Base-by-base conservation (phyloP, 2,113 vertebrate genomes). In the Rhynchopsitta pachyrhyncha region DNA sequence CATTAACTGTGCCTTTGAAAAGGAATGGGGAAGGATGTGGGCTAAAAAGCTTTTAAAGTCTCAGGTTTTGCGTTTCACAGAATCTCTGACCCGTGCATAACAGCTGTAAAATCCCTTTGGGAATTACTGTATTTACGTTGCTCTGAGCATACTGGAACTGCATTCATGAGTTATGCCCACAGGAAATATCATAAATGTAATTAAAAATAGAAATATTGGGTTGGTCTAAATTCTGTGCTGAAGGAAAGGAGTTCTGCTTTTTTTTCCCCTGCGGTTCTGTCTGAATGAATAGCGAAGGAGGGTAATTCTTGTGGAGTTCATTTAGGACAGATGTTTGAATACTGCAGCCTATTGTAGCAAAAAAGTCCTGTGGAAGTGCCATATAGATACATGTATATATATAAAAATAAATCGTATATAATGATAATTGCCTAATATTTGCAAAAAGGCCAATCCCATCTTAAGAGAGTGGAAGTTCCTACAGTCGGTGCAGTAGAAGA, bases 131-230 rank as follows among this genome's bases (percentile, higher is more conserved):
- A 62, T 93, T 94, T 91, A 71, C 0, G 0, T 86, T 84, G 73
- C 83, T 95, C 77, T 23, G 37, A 89, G 88, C 88, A 15, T 64
- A 91, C 73, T 94, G 63, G 55, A 69, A 62, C 86, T 91, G 66
- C 83, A 92, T 92, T 92, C 62, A 75, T 92, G 80, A 66, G 57
- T 93, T 92, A 91, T 27, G 81, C 73, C 73, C 92, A 84, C 77
- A 91, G 92, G 92, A 96, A 94, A 79, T 93, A 92, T 81, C 73
- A 86, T 94, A 88, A 96, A 89, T 86, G 47, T 95, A 88, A 95
- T 93, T 97, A 95, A 95, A 95, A 97, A 93, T 88, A 95, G 88
- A 81, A 90, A 50, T 94, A 92, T 4, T 52, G 19, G 11, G 14
- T 92, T 92, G 47, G 22, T 90, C 44, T 90, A 42, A 95, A 93